Evolutionary conservation across 1,140 invertebrate species (phyloP).

Genomic region (Plodia interpunctella): DNA sequence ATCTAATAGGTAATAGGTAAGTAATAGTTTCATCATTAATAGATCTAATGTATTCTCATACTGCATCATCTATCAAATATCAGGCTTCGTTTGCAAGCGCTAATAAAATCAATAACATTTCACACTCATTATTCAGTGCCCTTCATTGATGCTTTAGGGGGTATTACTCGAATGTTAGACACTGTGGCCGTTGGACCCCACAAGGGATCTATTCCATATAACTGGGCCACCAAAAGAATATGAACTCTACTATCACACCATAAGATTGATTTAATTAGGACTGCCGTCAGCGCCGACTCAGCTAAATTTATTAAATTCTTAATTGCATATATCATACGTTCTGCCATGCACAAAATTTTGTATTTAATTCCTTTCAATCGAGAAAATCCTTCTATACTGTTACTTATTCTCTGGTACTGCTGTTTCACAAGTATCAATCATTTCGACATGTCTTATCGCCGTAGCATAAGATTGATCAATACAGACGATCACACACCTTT

Average conservation of each 20-base stretch:
- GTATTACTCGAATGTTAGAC: too few relatives aligned
- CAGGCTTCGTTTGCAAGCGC: neutral
- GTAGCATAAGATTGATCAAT: conserved; percentile 5
- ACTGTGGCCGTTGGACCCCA: too few relatives aligned
- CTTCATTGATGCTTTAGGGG: neutral
- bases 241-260: too few relatives aligned
- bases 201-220: too few relatives aligned
- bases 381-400: too few relatives aligned
- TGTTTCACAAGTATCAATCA: conserved; percentile 9
- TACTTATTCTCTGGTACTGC: neutral
- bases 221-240: too few relatives aligned
- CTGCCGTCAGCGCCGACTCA: too few relatives aligned
- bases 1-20: neutral
- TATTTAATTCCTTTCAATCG: too few relatives aligned
- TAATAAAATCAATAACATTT: conserved; percentile 5
- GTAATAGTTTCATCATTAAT: neutral
- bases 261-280: too few relatives aligned
- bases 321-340: too few relatives aligned
- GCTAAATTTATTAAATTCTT: too few relatives aligned
- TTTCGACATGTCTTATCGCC: conserved; percentile 1
- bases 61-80: neutral
- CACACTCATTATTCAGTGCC: neutral
- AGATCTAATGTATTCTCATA: neutral
- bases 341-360: too few relatives aligned
- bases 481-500: conserved; percentile 2